Base-by-base conservation (phyloP, 1,140 invertebrate genomes). In the Drosophila navojoa region DNA sequence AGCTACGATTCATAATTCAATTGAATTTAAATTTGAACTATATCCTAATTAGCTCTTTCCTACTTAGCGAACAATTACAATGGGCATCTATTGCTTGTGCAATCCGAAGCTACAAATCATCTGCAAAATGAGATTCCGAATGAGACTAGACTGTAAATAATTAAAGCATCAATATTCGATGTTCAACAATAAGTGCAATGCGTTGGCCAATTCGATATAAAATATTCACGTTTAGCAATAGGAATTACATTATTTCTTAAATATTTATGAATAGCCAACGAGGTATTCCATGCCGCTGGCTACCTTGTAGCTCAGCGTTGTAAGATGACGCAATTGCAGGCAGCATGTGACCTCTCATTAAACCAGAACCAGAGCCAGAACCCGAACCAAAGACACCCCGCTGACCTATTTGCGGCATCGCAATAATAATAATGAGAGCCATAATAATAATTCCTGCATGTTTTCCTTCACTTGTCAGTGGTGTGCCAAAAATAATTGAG, bases 381-480 rank as follows among this genome's bases (percentile, higher is more conserved):
- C n/a, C 42, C 16, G 5, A 16, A 9, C 10, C 55, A 44, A 9
- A 16, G 55, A 59, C 64, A 42, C 32, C 64, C 71, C 64, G 40
- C 64, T 62, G 57, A 73, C 71, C 71, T 38, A 19, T 60, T 49
- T 60, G 47, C 40, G 62, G 69, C 69, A 66, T 59, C 62, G 58
- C 29, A 49, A 47, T 38, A 40, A 40, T 62, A 50, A 35, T 29
- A 55, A 62, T 52, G 16, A 49, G 55, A 69, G 47, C 19, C 22
- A 74, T 58, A 74, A 73, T 72, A 60, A 68, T 62, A 42, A 75
- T 62, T 75, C 63, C 54, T 60, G 61, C 61, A 66, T 76, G 73
- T 76, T 66, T 76, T 72, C 73, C 63, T 55, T 76, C 73, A 76
- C 50, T 45, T 76, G 73, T 66, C 69, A 76, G 67, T 69, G 62